Evolutionary conservation across 2,113 vertebrate genomes (phyloP), one percentile per base, ranked within the genome.

Genomic region (Clarias gariepinus): DNA sequence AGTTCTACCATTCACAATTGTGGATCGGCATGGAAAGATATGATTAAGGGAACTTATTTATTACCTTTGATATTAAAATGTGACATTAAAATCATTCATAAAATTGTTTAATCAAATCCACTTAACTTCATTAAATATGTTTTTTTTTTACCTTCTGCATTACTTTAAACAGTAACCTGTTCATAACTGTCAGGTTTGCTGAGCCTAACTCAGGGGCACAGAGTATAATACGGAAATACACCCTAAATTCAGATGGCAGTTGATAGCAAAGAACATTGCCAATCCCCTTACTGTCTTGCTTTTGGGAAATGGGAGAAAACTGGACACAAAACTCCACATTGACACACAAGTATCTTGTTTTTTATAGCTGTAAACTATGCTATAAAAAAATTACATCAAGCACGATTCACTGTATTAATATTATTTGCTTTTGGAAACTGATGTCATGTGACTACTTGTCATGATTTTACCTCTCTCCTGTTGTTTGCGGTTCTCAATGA

Each of bases 401-500:
- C 9, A 77, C n/a, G 47, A 3, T 23, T 10, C 3, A 78, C 53
- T 78, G 15, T 30, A 30, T 8, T 78, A 6, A 58, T 55, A 77
- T 53, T 25, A 63, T 21, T 13, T 73, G 8, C 69, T 47, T 74
- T 28, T 71, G 68, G 68, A 7, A 19, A 71, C 68, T 30, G n/a
- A 85, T 36, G 5, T 5, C 28, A 36, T 87, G 19, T 18, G 36
- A 12, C 30, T 74, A 41, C 36, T 30, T 3, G 3, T 74, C 68
- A 52, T 63, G 19, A 52, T 57, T 60, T 90, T 78, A 99, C 98
- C 98, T 98, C 98, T 95, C 91, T 99, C 98, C 90, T 99, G 98
- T 91, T 99, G 98, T 89, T 99, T 99, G 92, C 98, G 96, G 92
- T 99, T 99, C 92, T 99, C 98, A 0, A 99, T 99, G 92, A 99